phyloP scores from a whole-genome alignment of 2,888 invertebrate species.

The Cantharis lateralis region DNA sequence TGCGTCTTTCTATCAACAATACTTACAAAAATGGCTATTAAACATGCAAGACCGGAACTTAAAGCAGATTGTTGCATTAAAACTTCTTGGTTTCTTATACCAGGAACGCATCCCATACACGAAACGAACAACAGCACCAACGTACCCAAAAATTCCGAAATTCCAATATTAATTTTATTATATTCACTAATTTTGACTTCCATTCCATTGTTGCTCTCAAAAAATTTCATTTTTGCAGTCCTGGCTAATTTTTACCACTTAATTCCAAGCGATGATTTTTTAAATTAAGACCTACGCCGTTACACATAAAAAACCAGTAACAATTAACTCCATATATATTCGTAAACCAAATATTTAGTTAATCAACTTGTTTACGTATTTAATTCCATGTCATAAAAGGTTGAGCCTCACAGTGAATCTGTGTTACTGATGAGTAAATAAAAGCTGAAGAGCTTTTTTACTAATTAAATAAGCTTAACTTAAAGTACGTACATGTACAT shows the following conservation, averaged over 20 bases:
- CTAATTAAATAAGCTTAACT: background rate
- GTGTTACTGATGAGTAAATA: background rate
- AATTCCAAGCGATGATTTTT: background rate
- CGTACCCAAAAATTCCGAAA: constrained; percentile 71
- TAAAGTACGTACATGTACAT: background rate
- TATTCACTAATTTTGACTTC: background rate
- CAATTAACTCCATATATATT: background rate
- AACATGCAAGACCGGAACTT: constrained; percentile 70
- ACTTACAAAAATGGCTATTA: constrained; percentile 68
- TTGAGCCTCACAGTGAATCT: background rate
- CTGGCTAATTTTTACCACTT: background rate
- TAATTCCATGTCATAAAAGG: background rate
- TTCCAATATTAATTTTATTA: constrained; percentile 26
- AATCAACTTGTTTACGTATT: background rate
- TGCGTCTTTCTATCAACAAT: background rate
- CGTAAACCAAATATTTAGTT: background rate
- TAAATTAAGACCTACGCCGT: background rate
- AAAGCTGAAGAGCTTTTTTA: background rate
- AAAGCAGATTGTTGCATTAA: constrained; percentile 52
- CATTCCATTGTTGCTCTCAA: background rate
- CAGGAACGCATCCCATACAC: constrained; percentile 67
- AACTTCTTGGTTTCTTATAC: constrained; percentile 36
- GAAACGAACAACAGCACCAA: constrained; percentile 69
- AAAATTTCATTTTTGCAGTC: background rate
- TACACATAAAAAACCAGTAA: background rate